These are phyloP conservation scores for Ceryle rudis DNA, from an alignment of 2,797 vertebrate genomes.

Conservation along the genomic window DNA sequence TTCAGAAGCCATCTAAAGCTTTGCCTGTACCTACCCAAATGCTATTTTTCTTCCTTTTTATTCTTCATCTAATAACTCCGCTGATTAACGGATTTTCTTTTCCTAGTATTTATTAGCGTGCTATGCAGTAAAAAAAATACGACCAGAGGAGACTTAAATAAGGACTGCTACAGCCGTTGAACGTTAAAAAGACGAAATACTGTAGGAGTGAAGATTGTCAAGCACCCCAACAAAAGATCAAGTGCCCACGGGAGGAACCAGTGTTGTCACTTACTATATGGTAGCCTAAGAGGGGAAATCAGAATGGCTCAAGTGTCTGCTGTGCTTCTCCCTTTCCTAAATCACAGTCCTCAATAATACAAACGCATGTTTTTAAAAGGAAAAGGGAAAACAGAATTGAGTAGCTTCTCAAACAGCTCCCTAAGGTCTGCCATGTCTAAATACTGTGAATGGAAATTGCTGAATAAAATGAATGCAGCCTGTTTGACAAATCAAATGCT, in stretches of 20 bases:
- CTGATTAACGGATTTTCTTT: conserved; percentile 2
- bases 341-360: neutral
- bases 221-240: neutral
- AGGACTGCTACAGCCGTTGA: neutral
- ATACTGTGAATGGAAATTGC: neutral
- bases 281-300: neutral
- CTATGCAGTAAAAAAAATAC: neutral
- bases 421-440: neutral
- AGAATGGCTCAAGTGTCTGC: neutral
- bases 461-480: neutral
- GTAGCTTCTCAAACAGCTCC: neutral
- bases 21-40: neutral
- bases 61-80: neutral
- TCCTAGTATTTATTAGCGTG: neutral
- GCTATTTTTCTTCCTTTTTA: neutral
- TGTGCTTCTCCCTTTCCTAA: neutral
- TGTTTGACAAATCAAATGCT: neutral
- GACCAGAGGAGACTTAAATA: neutral
- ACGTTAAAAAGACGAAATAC: neutral
- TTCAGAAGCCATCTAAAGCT: neutral
- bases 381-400: neutral
- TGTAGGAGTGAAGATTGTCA: neutral
- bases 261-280: neutral
- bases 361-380: neutral
- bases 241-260: neutral